Conservation (phyloP, 2,888 invertebrate genomes). For the Galerucella calmariensis region DNA sequence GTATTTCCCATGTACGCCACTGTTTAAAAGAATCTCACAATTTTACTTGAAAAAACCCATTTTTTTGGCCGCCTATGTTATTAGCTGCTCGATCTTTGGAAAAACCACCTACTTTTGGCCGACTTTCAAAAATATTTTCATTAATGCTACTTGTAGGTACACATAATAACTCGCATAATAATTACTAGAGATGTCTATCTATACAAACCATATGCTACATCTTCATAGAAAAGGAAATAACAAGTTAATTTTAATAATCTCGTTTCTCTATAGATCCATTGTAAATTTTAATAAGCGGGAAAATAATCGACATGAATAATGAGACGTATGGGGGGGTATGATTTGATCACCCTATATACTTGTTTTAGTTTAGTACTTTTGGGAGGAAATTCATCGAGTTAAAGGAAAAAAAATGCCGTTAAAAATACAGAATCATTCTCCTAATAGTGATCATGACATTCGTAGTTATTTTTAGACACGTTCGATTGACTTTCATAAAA, state of each 20-base stretch:
- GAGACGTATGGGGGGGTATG: too few relatives aligned
- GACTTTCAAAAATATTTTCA: conserved; percentile 44
- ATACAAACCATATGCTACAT: conserved; percentile 19
- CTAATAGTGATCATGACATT: conserved; percentile 44
- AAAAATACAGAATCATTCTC: conserved; percentile 30
- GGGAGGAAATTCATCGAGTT: background rate
- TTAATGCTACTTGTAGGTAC: conserved; percentile 39
- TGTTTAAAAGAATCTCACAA: too few relatives aligned
- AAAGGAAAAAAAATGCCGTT: conserved; percentile 16
- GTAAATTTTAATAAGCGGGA: background rate
- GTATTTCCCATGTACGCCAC: too few relatives aligned
- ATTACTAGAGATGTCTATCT: conserved; percentile 31
- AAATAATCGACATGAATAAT: too few relatives aligned
- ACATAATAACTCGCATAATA: conserved; percentile 25
- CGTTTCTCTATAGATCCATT: conserved; percentile 7
- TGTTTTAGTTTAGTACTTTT: background rate
- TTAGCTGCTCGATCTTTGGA: conserved; percentile 31
- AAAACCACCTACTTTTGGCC: conserved; percentile 47
- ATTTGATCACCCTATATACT: too few relatives aligned
- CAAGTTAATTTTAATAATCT: conserved; percentile 19
- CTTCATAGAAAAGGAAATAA: conserved; percentile 16
- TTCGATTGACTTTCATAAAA: conserved; percentile 41
- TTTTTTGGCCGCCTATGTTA: background rate
- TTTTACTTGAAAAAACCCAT: background rate
- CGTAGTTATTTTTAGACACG: conserved; percentile 41